phyloP scores from a whole-genome alignment of 2,113 vertebrate genomes.

The Indri indri region DNA sequence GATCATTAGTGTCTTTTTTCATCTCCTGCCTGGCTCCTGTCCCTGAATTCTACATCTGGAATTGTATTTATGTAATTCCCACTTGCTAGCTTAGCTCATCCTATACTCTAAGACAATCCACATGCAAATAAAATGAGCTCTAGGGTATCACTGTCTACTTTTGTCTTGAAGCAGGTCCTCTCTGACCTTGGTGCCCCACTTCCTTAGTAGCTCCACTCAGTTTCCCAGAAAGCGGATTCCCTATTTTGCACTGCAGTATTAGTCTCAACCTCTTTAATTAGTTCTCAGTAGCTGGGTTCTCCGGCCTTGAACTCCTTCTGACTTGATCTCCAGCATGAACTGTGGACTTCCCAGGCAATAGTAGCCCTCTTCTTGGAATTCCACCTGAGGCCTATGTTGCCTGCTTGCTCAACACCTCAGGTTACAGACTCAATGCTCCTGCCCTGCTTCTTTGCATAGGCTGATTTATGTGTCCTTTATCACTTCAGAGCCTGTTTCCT shows the following conservation, averaged over 20 bases:
- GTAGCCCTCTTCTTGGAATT: background rate
- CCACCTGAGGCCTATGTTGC: background rate
- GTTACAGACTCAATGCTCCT: background rate
- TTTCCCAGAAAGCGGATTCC: background rate
- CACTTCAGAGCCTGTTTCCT: background rate
- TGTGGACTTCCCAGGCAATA: background rate
- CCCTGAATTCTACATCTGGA: background rate
- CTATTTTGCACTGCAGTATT: background rate
- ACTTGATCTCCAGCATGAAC: background rate
- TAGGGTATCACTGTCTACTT: background rate
- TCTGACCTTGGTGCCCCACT: background rate
- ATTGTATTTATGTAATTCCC: background rate
- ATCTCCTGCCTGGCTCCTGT: background rate
- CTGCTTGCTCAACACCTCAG: background rate
- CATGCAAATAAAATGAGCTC: background rate
- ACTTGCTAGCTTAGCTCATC: background rate
- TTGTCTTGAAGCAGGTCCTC: background rate
- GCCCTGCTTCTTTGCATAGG: background rate
- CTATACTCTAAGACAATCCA: background rate
- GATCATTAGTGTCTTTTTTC: background rate
- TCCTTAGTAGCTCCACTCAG: background rate
- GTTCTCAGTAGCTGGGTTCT: background rate
- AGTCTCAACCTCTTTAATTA: background rate
- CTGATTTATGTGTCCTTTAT: background rate
- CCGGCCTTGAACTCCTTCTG: background rate